Evolutionary conservation across 2,113 vertebrate genomes (phyloP).

Genomic region (Scalopus aquaticus): DNA sequence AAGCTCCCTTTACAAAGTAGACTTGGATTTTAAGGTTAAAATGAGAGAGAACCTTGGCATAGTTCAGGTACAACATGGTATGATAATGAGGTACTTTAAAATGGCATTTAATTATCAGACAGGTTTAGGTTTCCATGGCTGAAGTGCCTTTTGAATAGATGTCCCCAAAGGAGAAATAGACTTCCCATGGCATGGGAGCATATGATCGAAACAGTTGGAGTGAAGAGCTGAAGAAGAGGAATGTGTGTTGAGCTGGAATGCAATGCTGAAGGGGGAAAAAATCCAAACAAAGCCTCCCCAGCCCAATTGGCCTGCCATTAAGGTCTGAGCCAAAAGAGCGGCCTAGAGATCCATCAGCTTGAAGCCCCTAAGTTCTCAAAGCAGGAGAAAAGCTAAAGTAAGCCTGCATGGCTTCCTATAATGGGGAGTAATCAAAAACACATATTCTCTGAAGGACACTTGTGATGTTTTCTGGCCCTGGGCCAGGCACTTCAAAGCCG

Average conservation of each 20-base stretch:
- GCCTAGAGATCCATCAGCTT: conserved; percentile 83
- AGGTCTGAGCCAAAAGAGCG: conserved; percentile 81
- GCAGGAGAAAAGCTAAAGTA: conserved; percentile 86
- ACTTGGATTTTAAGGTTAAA: not conserved
- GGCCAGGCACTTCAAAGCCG: conserved; percentile 87
- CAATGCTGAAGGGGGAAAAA: not conserved
- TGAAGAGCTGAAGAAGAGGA: not conserved
- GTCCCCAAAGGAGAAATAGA: not conserved
- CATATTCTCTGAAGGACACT: conserved; percentile 85
- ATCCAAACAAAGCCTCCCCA: not conserved
- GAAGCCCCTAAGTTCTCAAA: conserved; percentile 80
- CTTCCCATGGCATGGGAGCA: not conserved
- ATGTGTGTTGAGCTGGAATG: not conserved
- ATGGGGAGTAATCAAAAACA: conserved; percentile 87
- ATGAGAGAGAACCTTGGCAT: not conserved
- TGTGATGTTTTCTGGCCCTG: conserved; percentile 84
- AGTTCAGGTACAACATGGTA: not conserved
- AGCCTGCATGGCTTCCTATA: conserved; percentile 85
- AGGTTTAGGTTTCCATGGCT: not conserved
- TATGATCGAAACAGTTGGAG: not conserved
- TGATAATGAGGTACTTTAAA: not conserved
- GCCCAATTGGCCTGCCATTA: conserved; percentile 36
- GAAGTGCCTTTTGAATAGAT: conserved; percentile 21
- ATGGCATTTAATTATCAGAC: not conserved
- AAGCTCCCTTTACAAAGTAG: not conserved